Evolutionary conservation across 2,797 vertebrate genomes (phyloP), one percentile per base, ranked within the genome.

Genomic region (Selene dorsalis): DNA sequence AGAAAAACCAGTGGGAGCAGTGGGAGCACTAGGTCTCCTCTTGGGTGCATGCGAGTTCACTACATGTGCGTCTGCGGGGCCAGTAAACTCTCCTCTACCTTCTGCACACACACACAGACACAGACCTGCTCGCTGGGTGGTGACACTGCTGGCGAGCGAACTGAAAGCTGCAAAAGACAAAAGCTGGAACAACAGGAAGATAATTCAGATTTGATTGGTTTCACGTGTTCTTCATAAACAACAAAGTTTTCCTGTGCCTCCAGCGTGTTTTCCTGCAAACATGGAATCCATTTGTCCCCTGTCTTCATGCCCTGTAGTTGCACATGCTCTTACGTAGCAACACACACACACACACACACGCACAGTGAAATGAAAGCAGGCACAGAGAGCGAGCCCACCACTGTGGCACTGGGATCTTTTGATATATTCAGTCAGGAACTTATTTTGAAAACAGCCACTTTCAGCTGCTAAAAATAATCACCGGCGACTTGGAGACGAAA

Each of bases 171-270:
- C 91, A 85, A 88, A 94, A 89, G 92, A 91, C 88, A 88, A 94
- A 92, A 93, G 93, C 92, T 93, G 91, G 84, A 94, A 93, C 93
- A 95, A 94, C 93, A 92, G 88, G 94, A 93, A 92, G 93, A 95
- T 95, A 94, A 95, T 94, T 95, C 91, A 80, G 79, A 91, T 95
- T 93, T 95, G 94, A 95, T 94, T 93, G 93, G 93, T 95, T 94
- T 94, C 94, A 95, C 90, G 89, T 95, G 95, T 94, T 94, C 91
- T 94, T 94, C 93, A 94, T 94, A 94, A 94, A 94, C 94, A 95
- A 93, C 93, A 95, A 94, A 93, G 94, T 89, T 89, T 87, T 84
- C 90, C 90, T 90, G 88, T 38, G 90, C 93, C 93, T 94, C 80
- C 75, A 91, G 93, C 86, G 78, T 88, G 91, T 94, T 94, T 94